Percentiles rank a stretch among this genome's conserved stretches.
These are phyloP conservation scores for Anas acuta DNA, from an alignment of 2,797 vertebrate species.

Conservation along the genomic window DNA sequence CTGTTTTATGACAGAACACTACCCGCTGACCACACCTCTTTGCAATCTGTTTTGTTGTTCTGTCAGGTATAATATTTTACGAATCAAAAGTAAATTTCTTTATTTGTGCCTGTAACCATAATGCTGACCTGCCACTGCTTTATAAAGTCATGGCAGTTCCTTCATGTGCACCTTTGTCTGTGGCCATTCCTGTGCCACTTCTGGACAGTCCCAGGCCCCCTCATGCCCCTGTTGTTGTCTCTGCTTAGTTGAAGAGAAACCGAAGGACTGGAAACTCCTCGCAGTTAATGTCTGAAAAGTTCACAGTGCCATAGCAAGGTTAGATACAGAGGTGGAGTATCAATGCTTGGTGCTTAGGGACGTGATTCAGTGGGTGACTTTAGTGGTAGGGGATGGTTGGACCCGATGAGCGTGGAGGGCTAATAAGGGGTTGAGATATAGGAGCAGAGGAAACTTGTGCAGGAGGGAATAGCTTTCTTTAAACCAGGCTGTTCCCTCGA, in stretches of 20 bases:
- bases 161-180: fast-evolving
- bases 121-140: background rate
- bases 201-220: background rate
- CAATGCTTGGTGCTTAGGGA: too few species aligned
- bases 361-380: too few species aligned
- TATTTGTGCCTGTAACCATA: too few species aligned
- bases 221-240: fast-evolving
- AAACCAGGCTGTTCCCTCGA: too few species aligned
- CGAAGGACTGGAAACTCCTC: background rate
- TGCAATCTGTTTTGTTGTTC: background rate
- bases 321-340: background rate
- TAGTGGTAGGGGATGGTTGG: too few species aligned
- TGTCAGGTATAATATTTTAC: background rate
- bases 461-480: background rate
- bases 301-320: background rate
- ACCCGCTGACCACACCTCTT: background rate
- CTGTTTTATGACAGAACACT: background rate
- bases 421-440: background rate
- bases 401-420: background rate
- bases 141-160: too few species aligned
- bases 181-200: too few species aligned
- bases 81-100: background rate
- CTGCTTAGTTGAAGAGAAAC: background rate
- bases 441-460: background rate
- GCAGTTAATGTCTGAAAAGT: background rate